A percentile compares a stretch with the other conserved stretches of the same genome.
phyloP scores from a whole-genome alignment of 1,140 invertebrate species.

The Oreohelix idahoensis region DNA sequence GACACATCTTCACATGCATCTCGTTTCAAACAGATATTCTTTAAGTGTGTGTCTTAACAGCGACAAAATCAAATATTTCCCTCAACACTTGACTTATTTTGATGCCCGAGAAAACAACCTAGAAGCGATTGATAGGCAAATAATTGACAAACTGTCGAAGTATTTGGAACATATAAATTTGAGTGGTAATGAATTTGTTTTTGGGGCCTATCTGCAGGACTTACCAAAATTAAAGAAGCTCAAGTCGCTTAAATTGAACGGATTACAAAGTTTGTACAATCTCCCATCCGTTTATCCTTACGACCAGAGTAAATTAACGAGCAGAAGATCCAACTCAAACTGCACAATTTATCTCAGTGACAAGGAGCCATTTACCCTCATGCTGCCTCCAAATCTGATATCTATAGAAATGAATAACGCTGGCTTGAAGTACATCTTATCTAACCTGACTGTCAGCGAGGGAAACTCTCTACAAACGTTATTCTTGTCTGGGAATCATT shows the following conservation, averaged over 20 bases:
- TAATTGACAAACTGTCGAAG: neutral
- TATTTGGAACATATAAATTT: neutral
- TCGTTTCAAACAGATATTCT: neutral
- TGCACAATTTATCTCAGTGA: too few relatives aligned
- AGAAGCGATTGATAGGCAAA: neutral
- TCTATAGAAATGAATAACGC: constrained; percentile 20
- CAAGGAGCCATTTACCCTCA: constrained; percentile 24
- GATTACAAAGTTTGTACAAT: too few relatives aligned
- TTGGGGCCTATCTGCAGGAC: constrained; percentile 1
- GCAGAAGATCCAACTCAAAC: too few relatives aligned
- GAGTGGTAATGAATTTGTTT: constrained; percentile 12
- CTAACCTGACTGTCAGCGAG: neutral
- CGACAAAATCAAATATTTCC: neutral
- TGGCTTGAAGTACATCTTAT: constrained; percentile 28
- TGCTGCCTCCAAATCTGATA: constrained; percentile 38
- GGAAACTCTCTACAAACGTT: constrained; percentile 13
- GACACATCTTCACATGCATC: neutral
- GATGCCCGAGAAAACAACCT: constrained; percentile 10
- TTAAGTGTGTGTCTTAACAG: neutral
- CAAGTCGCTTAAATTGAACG: neutral
- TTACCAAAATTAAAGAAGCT: neutral
- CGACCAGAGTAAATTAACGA: too few relatives aligned
- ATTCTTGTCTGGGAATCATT: constrained; percentile 30
- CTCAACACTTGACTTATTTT: neutral
- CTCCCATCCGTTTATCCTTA: too few relatives aligned